Evolutionary conservation across 2,113 vertebrate genomes (phyloP), one percentile per base, ranked within the genome.

Genomic region (Cheirogaleus medius): DNA sequence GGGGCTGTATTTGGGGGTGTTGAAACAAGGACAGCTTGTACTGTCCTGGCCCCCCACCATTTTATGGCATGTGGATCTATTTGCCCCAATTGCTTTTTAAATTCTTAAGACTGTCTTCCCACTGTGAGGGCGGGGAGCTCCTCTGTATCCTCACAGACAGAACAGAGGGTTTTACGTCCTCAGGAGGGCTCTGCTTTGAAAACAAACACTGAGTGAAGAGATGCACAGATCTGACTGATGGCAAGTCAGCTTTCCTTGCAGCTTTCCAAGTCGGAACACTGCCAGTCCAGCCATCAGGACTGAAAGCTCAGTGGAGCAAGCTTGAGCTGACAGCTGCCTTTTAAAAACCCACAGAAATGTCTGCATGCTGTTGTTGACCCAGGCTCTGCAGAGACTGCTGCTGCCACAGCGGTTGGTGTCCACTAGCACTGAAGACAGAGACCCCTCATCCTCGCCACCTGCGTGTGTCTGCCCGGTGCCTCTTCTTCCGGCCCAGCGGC

Each of bases 171-270:
- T 96, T 81, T 42, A n/a, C 44, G 87, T 64, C 74, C 64, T 95
- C 71, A 37, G 91, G 82, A 77, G 82, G 69, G 60, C 71, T 94
- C 81, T 64, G 77, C 91, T 97, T 97, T 96, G 92, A 96, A 91
- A 85, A 88, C 29, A 91, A 82, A 88, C 49, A 56, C 12, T 10
- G 39, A 97, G 66, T 27, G 12, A 17, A 81, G 90, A 87, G 37
- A 56, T 85, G 29, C 54, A 6, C 14, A 27, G 76, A 39, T 82
- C 14, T 85, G 94, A 95, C 6, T 73, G 94, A 89, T 0, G 0
- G 42, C 20, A 78, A 90, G 47, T 88, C n/a, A 32, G 63, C 66
- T 91, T 78, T 77, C 80, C 64, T 93, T 80, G 54, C 85, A 81
- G 92, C 44, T 90, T 94, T 94, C 68, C 83, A 85, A 88, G 74